Conservation (phyloP, 2,888 invertebrate genomes). For the Drosophila silvestris region DNA sequence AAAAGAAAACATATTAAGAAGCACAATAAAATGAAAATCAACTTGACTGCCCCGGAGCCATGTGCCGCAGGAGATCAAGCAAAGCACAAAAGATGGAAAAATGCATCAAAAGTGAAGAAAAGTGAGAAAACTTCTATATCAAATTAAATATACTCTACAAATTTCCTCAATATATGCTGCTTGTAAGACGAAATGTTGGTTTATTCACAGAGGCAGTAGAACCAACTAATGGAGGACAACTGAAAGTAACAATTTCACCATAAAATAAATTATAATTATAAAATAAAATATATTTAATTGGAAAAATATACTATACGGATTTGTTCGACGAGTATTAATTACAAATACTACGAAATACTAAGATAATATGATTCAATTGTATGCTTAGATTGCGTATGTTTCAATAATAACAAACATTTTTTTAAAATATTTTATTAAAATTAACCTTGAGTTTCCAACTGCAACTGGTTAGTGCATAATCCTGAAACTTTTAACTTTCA, state of each 20-base stretch:
- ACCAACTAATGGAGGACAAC: neutral
- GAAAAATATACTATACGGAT: neutral
- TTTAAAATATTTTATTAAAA: rapidly evolving
- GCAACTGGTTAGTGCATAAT: neutral
- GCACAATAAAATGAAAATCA: conserved; percentile 68
- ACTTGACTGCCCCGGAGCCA: conserved; percentile 33
- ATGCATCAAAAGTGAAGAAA: neutral
- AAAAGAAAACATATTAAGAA: conserved; percentile 68
- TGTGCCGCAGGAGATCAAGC: conserved; percentile 20
- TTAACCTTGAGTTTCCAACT: neutral
- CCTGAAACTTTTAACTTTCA: conserved; percentile 1
- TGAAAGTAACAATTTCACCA: neutral
- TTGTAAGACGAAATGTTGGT: neutral
- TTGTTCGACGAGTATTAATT: neutral
- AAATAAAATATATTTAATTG: neutral
- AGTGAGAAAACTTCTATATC: neutral
- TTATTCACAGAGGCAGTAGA: neutral
- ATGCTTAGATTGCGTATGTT: neutral
- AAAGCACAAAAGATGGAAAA: conserved; percentile 6
- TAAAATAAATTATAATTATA: neutral
- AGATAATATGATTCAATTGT: neutral
- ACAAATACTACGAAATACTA: neutral
- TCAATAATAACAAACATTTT: neutral
- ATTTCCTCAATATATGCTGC: too few species aligned
- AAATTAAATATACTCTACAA: conserved; percentile 5